These are phyloP conservation scores for Leptobrachium ailaonicum DNA, from an alignment of 2,113 vertebrate species.

Conservation along the genomic window DNA sequence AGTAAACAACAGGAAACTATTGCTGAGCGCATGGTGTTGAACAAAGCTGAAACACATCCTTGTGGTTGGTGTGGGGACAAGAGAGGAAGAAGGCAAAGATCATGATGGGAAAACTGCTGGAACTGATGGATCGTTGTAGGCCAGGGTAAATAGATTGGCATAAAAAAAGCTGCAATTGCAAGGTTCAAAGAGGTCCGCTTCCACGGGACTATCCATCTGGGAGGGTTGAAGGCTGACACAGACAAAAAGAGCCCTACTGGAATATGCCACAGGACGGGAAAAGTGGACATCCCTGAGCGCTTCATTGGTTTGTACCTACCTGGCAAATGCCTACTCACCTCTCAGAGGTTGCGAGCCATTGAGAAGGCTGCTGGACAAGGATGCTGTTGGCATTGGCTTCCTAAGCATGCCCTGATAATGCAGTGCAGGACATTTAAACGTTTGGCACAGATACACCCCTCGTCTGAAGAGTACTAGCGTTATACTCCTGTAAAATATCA, in stretches of 20 bases:
- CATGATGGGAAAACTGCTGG: background rate
- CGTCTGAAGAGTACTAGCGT: too few species aligned
- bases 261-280: background rate
- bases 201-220: background rate
- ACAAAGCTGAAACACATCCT: conserved; percentile 45
- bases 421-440: background rate
- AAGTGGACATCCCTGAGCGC: background rate
- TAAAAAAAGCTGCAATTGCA: conserved; percentile 2
- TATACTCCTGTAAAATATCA: too few species aligned
- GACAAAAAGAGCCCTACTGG: conserved; percentile 8
- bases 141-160: background rate
- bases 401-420: background rate
- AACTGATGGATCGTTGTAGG: background rate
- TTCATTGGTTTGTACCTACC: conserved; percentile 19
- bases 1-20: conserved; percentile 44
- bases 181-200: background rate
- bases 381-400: background rate
- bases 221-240: background rate
- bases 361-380: too few species aligned
- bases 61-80: conserved; percentile 41
- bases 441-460: conserved; percentile 1
- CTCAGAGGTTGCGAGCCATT: background rate
- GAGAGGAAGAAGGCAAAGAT: background rate
- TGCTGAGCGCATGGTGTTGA: conserved; percentile 18
- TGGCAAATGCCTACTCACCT: background rate